Evolutionary conservation across 2,888 invertebrate genomes (phyloP), one percentile per base, ranked within the genome.

Genomic region (Drosophila leonis): DNA sequence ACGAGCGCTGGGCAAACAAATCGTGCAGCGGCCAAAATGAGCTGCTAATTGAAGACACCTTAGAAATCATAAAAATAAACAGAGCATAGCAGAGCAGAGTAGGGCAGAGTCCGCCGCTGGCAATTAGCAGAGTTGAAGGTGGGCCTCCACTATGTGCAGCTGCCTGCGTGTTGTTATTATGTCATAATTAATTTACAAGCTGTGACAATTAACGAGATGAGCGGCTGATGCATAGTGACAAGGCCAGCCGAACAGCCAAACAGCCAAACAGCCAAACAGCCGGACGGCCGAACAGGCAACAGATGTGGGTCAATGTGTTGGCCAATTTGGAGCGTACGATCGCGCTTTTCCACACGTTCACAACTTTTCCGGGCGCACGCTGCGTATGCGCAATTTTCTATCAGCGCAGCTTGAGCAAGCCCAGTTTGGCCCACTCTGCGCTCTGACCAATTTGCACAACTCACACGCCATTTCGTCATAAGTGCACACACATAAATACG

Each of bases 141-240:
- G 84, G 78, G 20, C 49, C 64, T n/a, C 37, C 62, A 57, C 49
- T 56, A 52, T 54, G 44, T 67, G 77, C 77, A 80, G 68, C 67
- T 63, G 48, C 13, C 33, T 35, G 33, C 42, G 44, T 39, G 44
- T 35, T 65, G 76, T 65, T 83, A 83, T 88, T 90, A 82, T 87
- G 89, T 75, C 90, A 86, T 90, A 89, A 90, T 90, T 87, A 87
- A 87, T 90, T 87, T 87, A 89, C 88, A 74, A 90, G 84, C 89
- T 89, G 87, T 90, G 87, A 89, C 87, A 87, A 81, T 90, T 86
- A 88, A 79, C 78, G 72, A 90, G 81, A 84, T 87, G 69, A 67
- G 78, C 84, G 64, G 48, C 59, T 60, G 84, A 62, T 66, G 66
- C 64, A 62, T 72, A 74, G 89, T 89, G 81, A 70, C 90, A 78